A percentile compares a stretch with the other conserved stretches of the same genome.
Conservation (phyloP, 1,140 invertebrate species). For the Pachyrhynchus sulphureomaculatus region DNA sequence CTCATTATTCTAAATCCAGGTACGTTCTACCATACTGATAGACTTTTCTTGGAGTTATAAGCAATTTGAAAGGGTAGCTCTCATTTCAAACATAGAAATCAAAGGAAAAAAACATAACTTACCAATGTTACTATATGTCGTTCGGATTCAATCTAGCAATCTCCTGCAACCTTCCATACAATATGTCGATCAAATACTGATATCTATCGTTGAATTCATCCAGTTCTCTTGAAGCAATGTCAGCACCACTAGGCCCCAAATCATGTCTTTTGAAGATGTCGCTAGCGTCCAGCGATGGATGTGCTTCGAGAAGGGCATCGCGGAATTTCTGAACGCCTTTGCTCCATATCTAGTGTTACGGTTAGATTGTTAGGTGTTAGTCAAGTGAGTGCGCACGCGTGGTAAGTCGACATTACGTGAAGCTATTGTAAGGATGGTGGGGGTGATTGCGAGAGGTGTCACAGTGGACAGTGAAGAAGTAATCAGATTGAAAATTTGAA, state of each 20-base stretch:
- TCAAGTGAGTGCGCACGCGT: constrained; percentile 36
- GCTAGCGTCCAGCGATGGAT: constrained; percentile 75
- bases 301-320: constrained; percentile 82
- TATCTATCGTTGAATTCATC: constrained; percentile 84
- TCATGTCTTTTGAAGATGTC: constrained; percentile 49
- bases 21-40: too few species aligned
- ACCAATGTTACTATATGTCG: constrained; percentile 67
- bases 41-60: too few species aligned
- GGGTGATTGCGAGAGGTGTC: neutral
- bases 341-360: constrained; percentile 60
- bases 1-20: too few species aligned
- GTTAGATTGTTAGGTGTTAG: constrained; percentile 51
- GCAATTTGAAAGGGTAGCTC: too few species aligned
- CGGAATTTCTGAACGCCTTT: constrained; percentile 71
- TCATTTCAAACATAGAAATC: too few species aligned
- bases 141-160: constrained; percentile 60
- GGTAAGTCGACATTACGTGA: constrained; percentile 36
- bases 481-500: constrained; percentile 12
- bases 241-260: constrained; percentile 62
- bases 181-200: constrained; percentile 69
- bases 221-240: constrained; percentile 80
- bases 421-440: constrained; percentile 16
- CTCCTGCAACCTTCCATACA: constrained; percentile 67
- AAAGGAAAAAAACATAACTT: constrained; percentile 53
- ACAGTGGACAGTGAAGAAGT: constrained; percentile 17